A percentile compares a stretch with the other conserved stretches of the same genome.
phyloP scores from a whole-genome alignment of 2,797 vertebrate genomes.

The Synanceia verrucosa region DNA sequence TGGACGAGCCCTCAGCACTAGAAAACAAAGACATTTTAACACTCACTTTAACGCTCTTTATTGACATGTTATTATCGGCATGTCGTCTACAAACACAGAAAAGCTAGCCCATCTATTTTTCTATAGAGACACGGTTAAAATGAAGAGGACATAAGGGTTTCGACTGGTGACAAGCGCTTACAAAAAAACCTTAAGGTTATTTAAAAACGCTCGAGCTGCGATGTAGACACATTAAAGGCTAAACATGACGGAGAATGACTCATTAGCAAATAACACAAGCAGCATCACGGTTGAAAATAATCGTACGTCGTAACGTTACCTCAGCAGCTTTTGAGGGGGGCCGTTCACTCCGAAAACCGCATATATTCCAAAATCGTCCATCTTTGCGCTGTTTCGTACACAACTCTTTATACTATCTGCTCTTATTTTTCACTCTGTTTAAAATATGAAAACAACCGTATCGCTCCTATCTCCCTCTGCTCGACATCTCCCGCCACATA shows the following conservation, averaged over 20 bases:
- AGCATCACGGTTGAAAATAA: background rate
- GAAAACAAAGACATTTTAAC: background rate
- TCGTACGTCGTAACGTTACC: slow-evolving; percentile 66
- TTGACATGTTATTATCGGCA: too few species aligned
- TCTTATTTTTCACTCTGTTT: background rate
- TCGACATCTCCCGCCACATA: slow-evolving; percentile 64
- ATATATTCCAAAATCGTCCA: slow-evolving; percentile 81
- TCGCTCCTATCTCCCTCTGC: background rate
- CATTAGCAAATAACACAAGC: too few species aligned
- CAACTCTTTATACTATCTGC: background rate
- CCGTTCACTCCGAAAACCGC: slow-evolving; percentile 75
- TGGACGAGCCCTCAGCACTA: slow-evolving; percentile 59
- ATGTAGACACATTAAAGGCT: too few species aligned
- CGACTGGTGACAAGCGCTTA: too few species aligned
- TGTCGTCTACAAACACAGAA: accelerated
- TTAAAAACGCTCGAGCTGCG: background rate
- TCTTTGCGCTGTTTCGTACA: slow-evolving; percentile 24
- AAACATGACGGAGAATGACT: too few species aligned
- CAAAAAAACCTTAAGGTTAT: background rate
- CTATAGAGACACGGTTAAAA: background rate
- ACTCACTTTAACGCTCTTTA: too few species aligned
- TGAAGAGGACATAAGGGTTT: too few species aligned
- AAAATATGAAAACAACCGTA: background rate
- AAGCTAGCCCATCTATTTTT: accelerated
- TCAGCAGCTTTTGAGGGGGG: slow-evolving; percentile 73